Evolutionary conservation across 2,888 invertebrate species (phyloP).

Genomic region (Perizoma flavofasciatum): DNA sequence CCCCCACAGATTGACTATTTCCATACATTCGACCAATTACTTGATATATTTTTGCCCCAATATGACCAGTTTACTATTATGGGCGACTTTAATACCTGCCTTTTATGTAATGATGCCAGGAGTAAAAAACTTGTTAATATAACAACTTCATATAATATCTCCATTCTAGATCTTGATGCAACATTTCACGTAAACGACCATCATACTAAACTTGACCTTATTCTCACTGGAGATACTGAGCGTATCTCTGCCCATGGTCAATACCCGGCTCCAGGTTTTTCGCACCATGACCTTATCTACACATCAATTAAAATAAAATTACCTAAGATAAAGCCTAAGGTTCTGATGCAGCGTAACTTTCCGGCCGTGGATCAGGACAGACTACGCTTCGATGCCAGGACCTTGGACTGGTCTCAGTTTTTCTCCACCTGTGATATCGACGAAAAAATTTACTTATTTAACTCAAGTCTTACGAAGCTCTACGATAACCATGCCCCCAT

Average conservation of each 20-base stretch:
- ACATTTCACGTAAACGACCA: neutral
- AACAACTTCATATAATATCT: neutral
- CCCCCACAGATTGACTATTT: neutral
- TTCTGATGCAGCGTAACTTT: conserved; percentile 11
- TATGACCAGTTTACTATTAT: neutral
- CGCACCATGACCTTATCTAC: neutral
- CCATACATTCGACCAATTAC: neutral
- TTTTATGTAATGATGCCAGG: neutral
- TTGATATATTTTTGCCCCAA: neutral
- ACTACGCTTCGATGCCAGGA: neutral
- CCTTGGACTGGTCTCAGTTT: conserved; percentile 1
- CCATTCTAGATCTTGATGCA: neutral
- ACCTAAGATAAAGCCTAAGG: neutral
- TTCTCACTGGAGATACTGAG: neutral
- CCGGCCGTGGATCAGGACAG: neutral
- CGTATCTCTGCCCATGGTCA: neutral
- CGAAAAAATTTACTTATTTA: conserved; percentile 1
- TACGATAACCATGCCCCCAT: conserved; percentile 9
- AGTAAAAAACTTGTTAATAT: neutral
- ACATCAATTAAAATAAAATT: conserved; percentile 1
- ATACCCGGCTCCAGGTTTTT: neutral
- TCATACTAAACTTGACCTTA: neutral
- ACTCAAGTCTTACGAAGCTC: neutral
- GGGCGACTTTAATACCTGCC: neutral
- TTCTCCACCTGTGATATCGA: neutral